Evolutionary conservation across 2,113 vertebrate genomes (phyloP), one percentile per base, ranked within the genome.

Genomic region (Elanus axillaris): DNA sequence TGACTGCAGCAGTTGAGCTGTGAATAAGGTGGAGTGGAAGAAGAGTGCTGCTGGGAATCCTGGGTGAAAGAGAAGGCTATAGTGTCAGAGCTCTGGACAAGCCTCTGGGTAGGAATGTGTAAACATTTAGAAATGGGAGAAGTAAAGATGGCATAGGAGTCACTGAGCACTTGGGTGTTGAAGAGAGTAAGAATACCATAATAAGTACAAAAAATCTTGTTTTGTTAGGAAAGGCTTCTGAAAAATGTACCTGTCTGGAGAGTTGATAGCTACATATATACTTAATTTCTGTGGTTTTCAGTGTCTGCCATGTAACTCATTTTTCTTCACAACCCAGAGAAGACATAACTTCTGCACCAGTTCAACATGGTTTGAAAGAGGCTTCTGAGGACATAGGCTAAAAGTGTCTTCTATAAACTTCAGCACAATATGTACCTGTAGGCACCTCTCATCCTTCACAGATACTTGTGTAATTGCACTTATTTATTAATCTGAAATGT

Each of bases 401-500:
- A 91, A 92, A 91, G 16, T 1, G 0, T 42, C 23, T 88, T 53
- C 31, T 67, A 17, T 34, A 72, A 93, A 72, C 60, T 82, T 92
- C 40, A 88, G 29, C 31, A 64, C 10, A 72, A 11, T 12, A 40
- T 16, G 6, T 93, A 82, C 40, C 21, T 77, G 17, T 52, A 62
- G 76, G 23, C 52, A 74, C 4, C 18, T 63, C 67, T 78, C n/a
- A 81, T 43, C 29, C 40, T 93, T 89, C 80, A 86, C 31, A 89
- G 64, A 29, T 88, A 80, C 50, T 89, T 89, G 26, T 63, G 52
- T 93, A 91, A 84, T 85, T 81, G 29, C 47, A 82, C 22, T 40
- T 86, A 87, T 74, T 90, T 93, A 93, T 78, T 94, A 87, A 87
- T 90, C 43, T 72, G 66, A 79, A 82, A 87, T 64, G 36, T 48